Conservation (phyloP, 2,113 vertebrate species). For the Antennarius striatus region DNA sequence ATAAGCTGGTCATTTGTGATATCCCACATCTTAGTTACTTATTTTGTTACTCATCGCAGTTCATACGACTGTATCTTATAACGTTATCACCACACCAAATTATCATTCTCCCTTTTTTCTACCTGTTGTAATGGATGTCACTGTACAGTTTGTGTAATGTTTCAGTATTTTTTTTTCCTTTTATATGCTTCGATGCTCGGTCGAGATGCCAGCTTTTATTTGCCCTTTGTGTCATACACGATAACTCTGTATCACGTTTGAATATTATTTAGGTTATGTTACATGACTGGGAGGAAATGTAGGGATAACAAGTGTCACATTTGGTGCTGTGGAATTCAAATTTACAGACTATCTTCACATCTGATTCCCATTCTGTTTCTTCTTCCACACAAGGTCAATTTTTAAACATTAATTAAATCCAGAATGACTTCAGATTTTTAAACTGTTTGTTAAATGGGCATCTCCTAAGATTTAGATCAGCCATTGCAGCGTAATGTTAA, state of each 20-base stretch:
- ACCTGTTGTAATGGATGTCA: conserved; percentile 85
- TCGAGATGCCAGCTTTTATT: conserved; percentile 67
- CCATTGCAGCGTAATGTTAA: too few relatives aligned
- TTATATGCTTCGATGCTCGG: conserved; percentile 73
- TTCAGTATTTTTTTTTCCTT: conserved; percentile 76
- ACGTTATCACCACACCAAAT: conserved; percentile 80
- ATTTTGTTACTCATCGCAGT: conserved; percentile 72
- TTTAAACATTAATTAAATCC: too few relatives aligned
- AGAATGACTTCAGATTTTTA: too few relatives aligned
- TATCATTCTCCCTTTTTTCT: conserved; percentile 71
- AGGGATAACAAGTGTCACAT: conserved; percentile 45
- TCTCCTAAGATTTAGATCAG: too few relatives aligned
- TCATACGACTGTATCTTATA: conserved; percentile 73
- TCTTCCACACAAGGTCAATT: background rate
- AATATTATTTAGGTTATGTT: conserved; percentile 76
- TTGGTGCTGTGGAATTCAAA: conserved; percentile 67
- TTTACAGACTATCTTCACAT: too few relatives aligned
- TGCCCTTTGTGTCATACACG: conserved; percentile 68
- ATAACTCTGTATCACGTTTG: conserved; percentile 70
- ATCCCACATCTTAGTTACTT: conserved; percentile 68
- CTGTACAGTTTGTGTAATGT: conserved; percentile 87
- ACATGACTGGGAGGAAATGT: conserved; percentile 67
- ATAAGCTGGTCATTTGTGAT: conserved; percentile 65
- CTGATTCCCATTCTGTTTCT: background rate
- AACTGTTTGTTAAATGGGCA: too few relatives aligned